Conservation (phyloP, 2,113 vertebrate species). For the Pyrgilauda ruficollis region DNA sequence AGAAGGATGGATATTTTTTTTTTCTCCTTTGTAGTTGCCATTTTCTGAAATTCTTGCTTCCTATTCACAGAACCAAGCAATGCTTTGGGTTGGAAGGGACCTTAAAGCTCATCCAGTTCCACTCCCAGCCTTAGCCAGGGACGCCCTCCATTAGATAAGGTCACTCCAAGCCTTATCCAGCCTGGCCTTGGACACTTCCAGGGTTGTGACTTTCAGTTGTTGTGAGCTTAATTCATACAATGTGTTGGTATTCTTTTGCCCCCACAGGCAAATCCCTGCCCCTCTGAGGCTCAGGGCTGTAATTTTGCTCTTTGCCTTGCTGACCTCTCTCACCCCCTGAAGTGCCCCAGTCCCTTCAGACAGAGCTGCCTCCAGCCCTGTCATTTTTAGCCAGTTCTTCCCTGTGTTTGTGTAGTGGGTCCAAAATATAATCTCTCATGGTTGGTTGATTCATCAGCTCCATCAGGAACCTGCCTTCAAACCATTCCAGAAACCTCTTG, state of each 20-base stretch:
- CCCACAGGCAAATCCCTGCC: not conserved
- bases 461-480: not conserved
- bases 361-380: not conserved
- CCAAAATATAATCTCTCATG: not conserved
- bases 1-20: not conserved
- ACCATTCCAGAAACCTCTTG: not conserved
- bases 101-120: not conserved
- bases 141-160: not conserved
- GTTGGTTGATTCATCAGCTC: not conserved
- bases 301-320: not conserved
- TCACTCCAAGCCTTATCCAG: not conserved
- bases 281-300: not conserved
- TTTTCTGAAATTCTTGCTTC: not conserved
- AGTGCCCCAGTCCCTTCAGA: not conserved
- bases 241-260: not conserved
- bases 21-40: not conserved
- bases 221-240: not conserved
- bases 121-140: not conserved
- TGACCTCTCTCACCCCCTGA: not conserved
- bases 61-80: not conserved
- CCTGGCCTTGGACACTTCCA: not conserved
- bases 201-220: not conserved
- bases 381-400: not conserved
- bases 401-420: not conserved
- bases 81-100: not conserved